Evolutionary conservation across 2,797 vertebrate species (phyloP).

Genomic region (Columba guinea): DNA sequence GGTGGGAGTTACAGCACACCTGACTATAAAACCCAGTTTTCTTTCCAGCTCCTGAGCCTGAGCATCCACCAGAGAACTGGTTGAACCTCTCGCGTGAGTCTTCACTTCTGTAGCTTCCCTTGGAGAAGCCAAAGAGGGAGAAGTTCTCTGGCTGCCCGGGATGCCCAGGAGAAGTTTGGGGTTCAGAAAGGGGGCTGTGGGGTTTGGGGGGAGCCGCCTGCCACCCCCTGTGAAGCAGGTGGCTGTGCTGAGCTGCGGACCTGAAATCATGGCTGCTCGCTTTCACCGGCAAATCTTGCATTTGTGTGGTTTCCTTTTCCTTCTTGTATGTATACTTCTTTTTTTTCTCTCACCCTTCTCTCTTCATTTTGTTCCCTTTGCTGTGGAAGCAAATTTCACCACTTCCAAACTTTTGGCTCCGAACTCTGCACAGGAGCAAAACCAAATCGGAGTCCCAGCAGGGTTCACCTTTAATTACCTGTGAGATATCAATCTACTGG

Average conservation of each 20-base stretch:
- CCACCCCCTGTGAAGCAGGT: neutral
- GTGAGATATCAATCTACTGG: neutral
- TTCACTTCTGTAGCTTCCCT: neutral
- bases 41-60: neutral
- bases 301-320: conserved; percentile 67
- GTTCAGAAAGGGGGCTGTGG: neutral
- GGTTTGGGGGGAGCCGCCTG: neutral
- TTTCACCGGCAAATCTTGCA: neutral
- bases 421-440: neutral
- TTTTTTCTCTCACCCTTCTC: neutral
- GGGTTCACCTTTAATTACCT: conserved; percentile 15
- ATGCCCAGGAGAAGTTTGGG: neutral
- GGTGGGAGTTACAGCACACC: neutral
- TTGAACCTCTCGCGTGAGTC: neutral
- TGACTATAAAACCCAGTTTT: neutral
- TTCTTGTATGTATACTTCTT: neutral
- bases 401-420: conserved; percentile 17
- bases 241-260: neutral
- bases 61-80: neutral
- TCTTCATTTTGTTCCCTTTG: conserved; percentile 10
- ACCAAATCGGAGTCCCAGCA: neutral
- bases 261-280: conserved; percentile 51
- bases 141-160: neutral
- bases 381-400: neutral
- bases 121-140: neutral